Conservation (phyloP, 92 coral and sea anemone genomes). For the Zoanthus solanderi region DNA sequence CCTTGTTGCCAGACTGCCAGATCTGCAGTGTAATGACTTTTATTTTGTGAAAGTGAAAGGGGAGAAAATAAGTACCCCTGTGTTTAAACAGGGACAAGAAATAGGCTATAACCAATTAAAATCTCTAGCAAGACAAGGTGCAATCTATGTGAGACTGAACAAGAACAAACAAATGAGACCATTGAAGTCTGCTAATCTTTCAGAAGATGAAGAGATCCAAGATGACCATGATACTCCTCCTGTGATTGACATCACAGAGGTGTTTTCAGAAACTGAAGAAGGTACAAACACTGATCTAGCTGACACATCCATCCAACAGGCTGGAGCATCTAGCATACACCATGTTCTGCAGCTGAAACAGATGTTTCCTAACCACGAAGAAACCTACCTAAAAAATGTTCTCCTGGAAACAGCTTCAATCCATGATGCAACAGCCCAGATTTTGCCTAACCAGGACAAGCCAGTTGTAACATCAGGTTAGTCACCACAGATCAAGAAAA, state of each 20-base stretch:
- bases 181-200: neutral
- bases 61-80: neutral
- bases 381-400: too few species aligned
- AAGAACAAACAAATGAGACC: neutral
- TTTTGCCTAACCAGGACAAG: too few species aligned
- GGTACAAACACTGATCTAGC: neutral
- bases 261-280: neutral
- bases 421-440: too few species aligned
- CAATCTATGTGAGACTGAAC: slow-evolving; percentile 35
- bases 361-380: too few species aligned
- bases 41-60: slow-evolving; percentile 20
- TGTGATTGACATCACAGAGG: neutral
- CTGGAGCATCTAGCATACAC: too few species aligned
- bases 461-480: too few species aligned
- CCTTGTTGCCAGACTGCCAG: neutral
- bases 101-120: slow-evolving; percentile 21
- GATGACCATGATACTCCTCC: neutral
- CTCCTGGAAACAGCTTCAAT: too few species aligned
- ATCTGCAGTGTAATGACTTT: neutral
- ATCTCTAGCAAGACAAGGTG: slow-evolving; percentile 37
- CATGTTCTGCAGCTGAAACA: too few species aligned
- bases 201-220: neutral
- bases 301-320: too few species aligned
- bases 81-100: neutral
- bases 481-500: too few species aligned